Evolutionary conservation across 2,888 invertebrate species (phyloP).

Genomic region (Cecidostiba fungosa): DNA sequence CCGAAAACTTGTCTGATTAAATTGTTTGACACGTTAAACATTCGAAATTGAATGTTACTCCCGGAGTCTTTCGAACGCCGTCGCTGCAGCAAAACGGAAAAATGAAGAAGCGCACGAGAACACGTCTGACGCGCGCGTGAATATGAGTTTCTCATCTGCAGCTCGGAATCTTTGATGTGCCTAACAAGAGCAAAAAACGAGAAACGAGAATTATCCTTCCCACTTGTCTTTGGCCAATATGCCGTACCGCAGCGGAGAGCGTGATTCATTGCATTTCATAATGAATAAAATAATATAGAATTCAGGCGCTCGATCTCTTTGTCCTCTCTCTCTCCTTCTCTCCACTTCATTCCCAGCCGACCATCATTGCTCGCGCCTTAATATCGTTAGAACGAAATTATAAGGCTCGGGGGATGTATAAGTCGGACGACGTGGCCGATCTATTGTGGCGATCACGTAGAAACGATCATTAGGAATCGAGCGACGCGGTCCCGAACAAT

Average conservation of each 20-base stretch:
- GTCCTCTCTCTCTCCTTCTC: slow-evolving; percentile 26
- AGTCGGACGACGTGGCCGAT: slow-evolving; percentile 61
- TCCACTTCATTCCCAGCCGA: slow-evolving; percentile 13
- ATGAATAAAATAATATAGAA: slow-evolving; percentile 63
- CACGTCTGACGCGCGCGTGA: not conserved
- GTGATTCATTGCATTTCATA: slow-evolving; percentile 57
- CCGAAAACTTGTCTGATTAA: slow-evolving; percentile 11
- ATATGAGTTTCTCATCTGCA: slow-evolving; percentile 16
- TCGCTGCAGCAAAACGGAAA: no score
- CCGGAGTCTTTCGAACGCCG: not conserved
- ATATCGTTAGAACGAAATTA: slow-evolving; percentile 68
- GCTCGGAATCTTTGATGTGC: slow-evolving; percentile 21
- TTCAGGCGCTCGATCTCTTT: slow-evolving; percentile 33
- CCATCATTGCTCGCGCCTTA: slow-evolving; percentile 55
- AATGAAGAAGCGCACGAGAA: no score
- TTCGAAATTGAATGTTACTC: not conserved
- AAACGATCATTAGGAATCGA: slow-evolving; percentile 70
- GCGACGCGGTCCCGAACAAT: slow-evolving; percentile 66
- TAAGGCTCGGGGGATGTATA: slow-evolving; percentile 62
- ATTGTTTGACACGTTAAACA: slow-evolving; percentile 10
- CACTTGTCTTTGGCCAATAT: slow-evolving; percentile 24
- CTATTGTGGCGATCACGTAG: slow-evolving; percentile 69
- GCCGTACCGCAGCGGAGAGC: not conserved
- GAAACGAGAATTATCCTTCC: slow-evolving; percentile 32
- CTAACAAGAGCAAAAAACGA: slow-evolving; percentile 33